Evolutionary conservation across 2,888 invertebrate genomes (phyloP).

Genomic region (Hydroisotoma schaefferi): DNA sequence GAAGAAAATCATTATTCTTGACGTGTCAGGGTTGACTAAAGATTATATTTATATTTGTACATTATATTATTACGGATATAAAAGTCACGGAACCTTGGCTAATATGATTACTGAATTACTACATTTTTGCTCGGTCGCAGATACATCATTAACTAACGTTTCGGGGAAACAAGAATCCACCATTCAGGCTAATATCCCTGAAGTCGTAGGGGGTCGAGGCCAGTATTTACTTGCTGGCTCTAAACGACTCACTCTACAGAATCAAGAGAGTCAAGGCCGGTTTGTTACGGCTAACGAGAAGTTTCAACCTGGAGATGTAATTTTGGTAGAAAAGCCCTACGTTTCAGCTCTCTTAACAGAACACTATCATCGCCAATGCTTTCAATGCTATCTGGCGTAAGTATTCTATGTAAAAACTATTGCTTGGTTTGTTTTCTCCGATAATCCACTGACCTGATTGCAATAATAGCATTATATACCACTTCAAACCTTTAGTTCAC

Average conservation of each 20-base stretch:
- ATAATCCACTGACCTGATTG: no score
- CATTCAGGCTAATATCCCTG: slow-evolving; percentile 24
- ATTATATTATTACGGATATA: neutral
- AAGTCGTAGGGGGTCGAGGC: slow-evolving; percentile 40
- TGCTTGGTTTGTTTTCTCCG: no score
- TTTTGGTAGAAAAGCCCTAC: slow-evolving; percentile 49
- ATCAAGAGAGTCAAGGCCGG: slow-evolving; percentile 44
- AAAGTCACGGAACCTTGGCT: neutral
- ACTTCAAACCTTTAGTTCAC: neutral
- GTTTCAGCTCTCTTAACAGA: slow-evolving; percentile 48
- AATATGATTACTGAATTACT: neutral
- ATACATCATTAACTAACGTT: neutral
- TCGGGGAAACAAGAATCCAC: neutral
- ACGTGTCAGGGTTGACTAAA: no score
- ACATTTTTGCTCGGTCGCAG: no score
- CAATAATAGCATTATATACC: slow-evolving; percentile 1
- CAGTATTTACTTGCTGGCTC: slow-evolving; percentile 37
- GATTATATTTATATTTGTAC: no score
- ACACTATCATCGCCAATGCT: slow-evolving; percentile 48
- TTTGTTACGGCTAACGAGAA: slow-evolving; percentile 48
- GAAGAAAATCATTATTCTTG: neutral
- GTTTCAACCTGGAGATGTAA: slow-evolving; percentile 49
- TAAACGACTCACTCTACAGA: slow-evolving; percentile 29
- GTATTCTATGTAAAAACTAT: no score
- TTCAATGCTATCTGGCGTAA: slow-evolving; percentile 49